Base-by-base conservation (phyloP, 1,140 invertebrate species). In the Ericerus pela region DNA sequence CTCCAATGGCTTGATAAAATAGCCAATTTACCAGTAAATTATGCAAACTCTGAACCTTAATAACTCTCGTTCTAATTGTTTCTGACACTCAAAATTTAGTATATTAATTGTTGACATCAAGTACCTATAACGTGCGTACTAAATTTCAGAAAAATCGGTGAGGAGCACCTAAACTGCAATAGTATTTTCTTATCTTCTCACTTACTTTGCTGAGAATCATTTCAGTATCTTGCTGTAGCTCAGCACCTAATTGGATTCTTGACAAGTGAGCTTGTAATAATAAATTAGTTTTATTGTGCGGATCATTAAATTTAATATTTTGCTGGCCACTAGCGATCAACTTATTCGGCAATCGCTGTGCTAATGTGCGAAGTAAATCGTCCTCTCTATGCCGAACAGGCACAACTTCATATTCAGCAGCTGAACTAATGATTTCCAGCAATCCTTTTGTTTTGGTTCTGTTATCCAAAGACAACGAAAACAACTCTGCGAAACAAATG, bases 361-460 rank as follows among this genome's bases (percentile, higher is more conserved):
- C 78, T 14, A 99, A 73, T 60, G 85, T 80, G 38, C 81, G 81
- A 11, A 99, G 74, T 26, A 97, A 76, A 62, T 80, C 81, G 65
- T 98, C 94, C 72, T 99, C 96, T 12, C 88, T 80, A 67, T 99
- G 95, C 51, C 96, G 71, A 41, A 99, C 92, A 12, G 92, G 85
- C 53, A 99, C 81, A 62, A 82, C 81, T 61, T 93, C 88, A 69
- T 97, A 99, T 72, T 99, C 96, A 0, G 91, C 90, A 0, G 96
- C 95, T 30, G 89, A 92, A 0, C 93, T 90, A 30, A 99, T 95
- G 63, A 99, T 99, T 72, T 99, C 96, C 58, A 99, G 72, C 0
- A 99, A 73, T 30, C 94, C 94, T 24, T 93, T 79, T 43, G 98
- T 89, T 73, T 99, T 99, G 0, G 95, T 99, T 73, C 98, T 99